Base-by-base conservation (phyloP, 2,888 invertebrate genomes). In the Tineola bisselliella region DNA sequence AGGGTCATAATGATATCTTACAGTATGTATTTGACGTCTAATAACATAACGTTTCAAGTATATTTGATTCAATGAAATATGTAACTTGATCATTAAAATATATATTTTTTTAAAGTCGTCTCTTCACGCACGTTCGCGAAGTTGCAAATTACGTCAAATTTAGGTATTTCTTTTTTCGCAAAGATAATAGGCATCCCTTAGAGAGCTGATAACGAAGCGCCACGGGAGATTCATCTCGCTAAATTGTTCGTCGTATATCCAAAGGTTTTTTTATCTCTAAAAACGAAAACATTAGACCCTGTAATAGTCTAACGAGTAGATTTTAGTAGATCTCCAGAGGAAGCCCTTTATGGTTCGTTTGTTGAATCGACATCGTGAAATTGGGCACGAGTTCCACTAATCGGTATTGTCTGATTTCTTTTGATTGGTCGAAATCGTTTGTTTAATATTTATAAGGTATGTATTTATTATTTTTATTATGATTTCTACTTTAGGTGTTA, bases 181-280 rank as follows among this genome's bases (percentile, higher is more conserved):
- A 74, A 76, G 77, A 79, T 81, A 82, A 80, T 78, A 69, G 74
- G 66, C 68, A 72, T 79, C 79, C 79, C 62, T 68, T 66, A 70
- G 76, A 65, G 76, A 68, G 64, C 59, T 67, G 75, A 75, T 81
- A 81, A 82, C 76, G 79, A 81, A 77, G 67, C 76, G 68, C 79
- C 70, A 63, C 73, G 69, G 74, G 76, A 69, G 72, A 69, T 67
- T 64, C 65, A 48, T 60, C 60, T 44, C 48, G 48, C 60, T 30
- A 38, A 58, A 58, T 58, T 58, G 58, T 58, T 58, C 58, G n/a
- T 58, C 58, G n/a, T 33, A 58, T 58, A 58, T 33, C n/a, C 58
- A 33, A 58, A 48, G 60, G 31, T 60, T 60, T 58, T 59, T 59
- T 60, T 59, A 43, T 48, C 60, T 19, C 30, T 25, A 30, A 58